A percentile compares a stretch with the other conserved stretches of the same genome.
Conservation (phyloP, 2,113 vertebrate species). For the Ifrita kowaldi region DNA sequence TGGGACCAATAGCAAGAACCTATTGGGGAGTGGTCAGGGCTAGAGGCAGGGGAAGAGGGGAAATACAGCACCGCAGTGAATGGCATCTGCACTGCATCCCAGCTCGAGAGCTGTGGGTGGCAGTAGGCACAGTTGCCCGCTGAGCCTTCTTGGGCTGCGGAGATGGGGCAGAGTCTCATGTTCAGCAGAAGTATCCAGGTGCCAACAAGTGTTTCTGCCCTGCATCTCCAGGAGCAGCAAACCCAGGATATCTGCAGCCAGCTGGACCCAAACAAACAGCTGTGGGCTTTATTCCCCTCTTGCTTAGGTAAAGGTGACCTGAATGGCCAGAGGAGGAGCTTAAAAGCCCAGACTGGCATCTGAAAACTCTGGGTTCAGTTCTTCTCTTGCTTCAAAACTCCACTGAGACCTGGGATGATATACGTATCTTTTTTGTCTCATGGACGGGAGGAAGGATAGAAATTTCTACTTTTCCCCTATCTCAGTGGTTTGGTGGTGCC, state of each 20-base stretch:
- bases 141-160: accelerated
- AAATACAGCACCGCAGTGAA: too few relatives aligned
- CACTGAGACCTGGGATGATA: neutral
- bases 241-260: neutral
- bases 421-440: neutral
- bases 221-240: neutral
- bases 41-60: too few relatives aligned
- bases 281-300: neutral
- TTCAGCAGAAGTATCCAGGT: neutral
- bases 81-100: neutral
- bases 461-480: neutral
- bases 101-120: neutral
- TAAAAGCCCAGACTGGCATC: neutral
- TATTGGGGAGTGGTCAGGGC: too few relatives aligned
- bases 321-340: neutral
- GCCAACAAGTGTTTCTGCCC: neutral
- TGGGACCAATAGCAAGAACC: too few relatives aligned
- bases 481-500: neutral
- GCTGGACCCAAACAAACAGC: neutral
- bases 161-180: neutral
- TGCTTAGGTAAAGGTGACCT: neutral
- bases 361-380: neutral
- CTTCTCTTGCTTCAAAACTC: neutral
- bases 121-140: neutral
- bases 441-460: neutral